Evolutionary conservation across 2,113 vertebrate species (phyloP).

Genomic region (Aegotheles bennettii): DNA sequence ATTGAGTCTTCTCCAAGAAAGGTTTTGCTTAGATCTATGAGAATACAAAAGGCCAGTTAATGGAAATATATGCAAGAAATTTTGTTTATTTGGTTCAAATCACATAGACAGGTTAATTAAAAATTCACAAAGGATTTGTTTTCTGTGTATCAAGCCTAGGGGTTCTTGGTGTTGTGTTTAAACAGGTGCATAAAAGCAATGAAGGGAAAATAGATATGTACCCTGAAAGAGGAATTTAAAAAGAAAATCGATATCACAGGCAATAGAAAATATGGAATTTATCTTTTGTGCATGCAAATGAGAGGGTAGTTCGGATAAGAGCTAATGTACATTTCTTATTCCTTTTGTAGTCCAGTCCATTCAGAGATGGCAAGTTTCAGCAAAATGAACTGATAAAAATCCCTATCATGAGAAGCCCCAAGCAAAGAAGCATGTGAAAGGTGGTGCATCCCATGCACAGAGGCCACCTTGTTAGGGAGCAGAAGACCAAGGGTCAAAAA

Average conservation of each 20-base stretch:
- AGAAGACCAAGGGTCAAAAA: background rate
- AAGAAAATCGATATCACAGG: slow-evolving; percentile 43
- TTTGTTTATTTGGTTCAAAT: slow-evolving; percentile 41
- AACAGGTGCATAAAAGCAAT: slow-evolving; percentile 33
- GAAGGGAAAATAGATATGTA: slow-evolving; percentile 13
- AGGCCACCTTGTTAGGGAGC: background rate
- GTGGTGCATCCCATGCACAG: background rate
- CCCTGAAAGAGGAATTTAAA: slow-evolving; percentile 9
- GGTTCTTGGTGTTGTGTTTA: slow-evolving; percentile 13
- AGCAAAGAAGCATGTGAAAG: background rate
- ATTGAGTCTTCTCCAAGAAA: slow-evolving; percentile 55
- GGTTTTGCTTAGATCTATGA: slow-evolving; percentile 44
- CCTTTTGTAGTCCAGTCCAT: background rate
- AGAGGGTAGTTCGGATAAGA: background rate
- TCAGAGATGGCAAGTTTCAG: background rate
- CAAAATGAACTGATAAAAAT: background rate
- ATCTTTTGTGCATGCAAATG: slow-evolving; percentile 15
- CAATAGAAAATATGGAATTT: slow-evolving; percentile 6
- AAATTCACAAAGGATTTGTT: slow-evolving; percentile 50
- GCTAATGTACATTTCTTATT: background rate
- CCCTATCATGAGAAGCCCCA: background rate
- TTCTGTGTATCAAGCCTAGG: slow-evolving; percentile 24
- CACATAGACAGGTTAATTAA: slow-evolving; percentile 57
- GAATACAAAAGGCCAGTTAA: slow-evolving; percentile 46
- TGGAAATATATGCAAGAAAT: slow-evolving; percentile 45